Conservation (phyloP, 2,797 vertebrate species). For the Falco rusticolus region DNA sequence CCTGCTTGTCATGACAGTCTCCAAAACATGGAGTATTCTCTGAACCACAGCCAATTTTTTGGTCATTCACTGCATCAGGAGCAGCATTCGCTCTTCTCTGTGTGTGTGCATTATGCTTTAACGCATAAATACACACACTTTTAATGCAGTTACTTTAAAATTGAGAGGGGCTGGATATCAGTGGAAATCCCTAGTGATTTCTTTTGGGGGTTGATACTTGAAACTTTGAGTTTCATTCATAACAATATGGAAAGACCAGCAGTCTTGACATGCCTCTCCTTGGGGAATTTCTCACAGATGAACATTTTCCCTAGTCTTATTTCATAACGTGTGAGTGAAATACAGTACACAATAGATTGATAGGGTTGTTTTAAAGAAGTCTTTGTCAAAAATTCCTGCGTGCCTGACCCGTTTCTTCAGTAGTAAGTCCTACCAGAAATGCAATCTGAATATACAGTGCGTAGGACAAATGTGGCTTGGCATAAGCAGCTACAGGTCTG, state of each 20-base stretch:
- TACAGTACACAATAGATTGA: conserved; percentile 49
- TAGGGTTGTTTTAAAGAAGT: conserved; percentile 52
- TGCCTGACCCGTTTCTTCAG: neutral
- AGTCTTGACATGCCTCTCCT: neutral
- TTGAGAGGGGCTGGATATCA: neutral
- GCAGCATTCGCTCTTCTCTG: neutral
- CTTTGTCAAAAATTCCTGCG: conserved; percentile 44
- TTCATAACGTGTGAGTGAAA: conserved; percentile 69
- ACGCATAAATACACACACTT: neutral
- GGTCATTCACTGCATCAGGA: neutral
- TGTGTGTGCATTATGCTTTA: neutral
- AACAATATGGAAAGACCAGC: neutral
- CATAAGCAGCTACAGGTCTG: conserved; percentile 45
- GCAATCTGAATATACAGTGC: neutral
- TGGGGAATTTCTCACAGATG: conserved; percentile 19
- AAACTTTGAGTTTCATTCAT: conserved; percentile 15
- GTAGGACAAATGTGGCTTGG: conserved; percentile 39
- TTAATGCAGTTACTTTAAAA: neutral
- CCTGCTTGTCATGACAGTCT: conserved; percentile 52
- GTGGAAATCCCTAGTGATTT: neutral
- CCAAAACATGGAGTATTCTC: conserved; percentile 45
- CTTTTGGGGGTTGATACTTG: neutral
- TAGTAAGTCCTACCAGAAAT: neutral
- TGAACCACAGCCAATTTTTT: conserved; percentile 28
- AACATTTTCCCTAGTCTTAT: conserved; percentile 40